phyloP scores from a whole-genome alignment of 2,113 vertebrate species.

The Pelvicachromis taeniatus region DNA sequence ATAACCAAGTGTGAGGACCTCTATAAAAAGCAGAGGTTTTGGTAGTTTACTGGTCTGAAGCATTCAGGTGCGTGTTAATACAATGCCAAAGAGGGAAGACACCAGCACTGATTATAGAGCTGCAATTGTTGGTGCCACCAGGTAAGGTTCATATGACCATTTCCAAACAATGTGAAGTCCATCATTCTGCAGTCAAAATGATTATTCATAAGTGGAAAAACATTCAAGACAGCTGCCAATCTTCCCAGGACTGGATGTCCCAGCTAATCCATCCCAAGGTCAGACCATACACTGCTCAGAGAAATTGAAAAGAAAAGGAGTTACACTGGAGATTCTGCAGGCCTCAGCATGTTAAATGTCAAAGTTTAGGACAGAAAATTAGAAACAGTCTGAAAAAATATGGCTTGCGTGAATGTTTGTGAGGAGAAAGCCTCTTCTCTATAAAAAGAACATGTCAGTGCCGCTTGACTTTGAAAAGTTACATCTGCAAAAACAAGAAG shows the following conservation, averaged over 20 bases:
- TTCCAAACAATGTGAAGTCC: not conserved
- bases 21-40: not conserved
- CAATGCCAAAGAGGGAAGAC: not conserved
- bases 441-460: not conserved
- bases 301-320: not conserved
- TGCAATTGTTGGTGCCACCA: not conserved
- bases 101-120: not conserved
- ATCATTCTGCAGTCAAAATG: not conserved
- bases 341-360: not conserved
- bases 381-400: not conserved
- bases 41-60: not conserved
- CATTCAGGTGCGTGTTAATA: not conserved
- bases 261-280: not conserved
- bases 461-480: not conserved
- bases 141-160: not conserved
- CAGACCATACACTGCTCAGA: not conserved
- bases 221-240: not conserved
- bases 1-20: not conserved
- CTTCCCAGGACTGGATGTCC: not conserved
- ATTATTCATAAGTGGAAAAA: not conserved
- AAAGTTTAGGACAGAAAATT: not conserved
- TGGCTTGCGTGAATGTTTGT: not conserved
- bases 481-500: not conserved
- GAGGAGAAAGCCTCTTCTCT: not conserved
- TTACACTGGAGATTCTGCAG: not conserved